Percentiles rank a stretch among this genome's conserved stretches.
Evolutionary conservation across 2,113 vertebrate species (phyloP).

Genomic region (Ceuthmochares aereus): DNA sequence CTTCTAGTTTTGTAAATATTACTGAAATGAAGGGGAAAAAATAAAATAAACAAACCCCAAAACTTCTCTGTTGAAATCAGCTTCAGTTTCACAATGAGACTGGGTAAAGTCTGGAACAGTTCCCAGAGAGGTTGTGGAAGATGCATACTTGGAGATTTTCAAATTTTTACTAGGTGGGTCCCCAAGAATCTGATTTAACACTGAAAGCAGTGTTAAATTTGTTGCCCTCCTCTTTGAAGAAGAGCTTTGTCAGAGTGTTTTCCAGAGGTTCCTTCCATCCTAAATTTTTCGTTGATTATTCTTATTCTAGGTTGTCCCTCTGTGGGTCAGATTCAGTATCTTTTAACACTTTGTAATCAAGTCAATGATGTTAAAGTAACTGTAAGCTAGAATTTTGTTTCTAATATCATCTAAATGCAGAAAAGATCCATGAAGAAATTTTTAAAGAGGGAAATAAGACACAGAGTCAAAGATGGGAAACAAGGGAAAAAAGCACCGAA

Average conservation of each 20-base stretch:
- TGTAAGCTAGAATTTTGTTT: background rate
- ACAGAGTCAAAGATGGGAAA: background rate
- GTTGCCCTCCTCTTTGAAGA: no score
- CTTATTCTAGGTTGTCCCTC: background rate
- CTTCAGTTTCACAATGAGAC: background rate
- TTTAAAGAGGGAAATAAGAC: background rate
- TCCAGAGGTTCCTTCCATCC: background rate
- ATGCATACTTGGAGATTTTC: background rate
- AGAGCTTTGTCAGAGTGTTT: background rate
- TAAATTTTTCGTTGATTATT: background rate
- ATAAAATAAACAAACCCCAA: background rate
- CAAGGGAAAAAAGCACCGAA: background rate
- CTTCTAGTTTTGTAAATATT: background rate
- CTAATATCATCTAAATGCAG: background rate
- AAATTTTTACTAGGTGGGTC: background rate
- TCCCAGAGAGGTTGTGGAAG: background rate
- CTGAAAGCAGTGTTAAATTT: background rate
- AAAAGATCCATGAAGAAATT: background rate
- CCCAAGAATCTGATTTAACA: background rate
- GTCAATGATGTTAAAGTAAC: background rate
- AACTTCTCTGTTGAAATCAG: background rate
- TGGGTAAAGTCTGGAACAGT: background rate
- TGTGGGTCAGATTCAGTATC: background rate
- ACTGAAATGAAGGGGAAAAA: rapidly evolving
- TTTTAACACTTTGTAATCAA: background rate